Evolutionary conservation across 2,888 invertebrate species (phyloP).

Genomic region (Cataglyphis cursor): DNA sequence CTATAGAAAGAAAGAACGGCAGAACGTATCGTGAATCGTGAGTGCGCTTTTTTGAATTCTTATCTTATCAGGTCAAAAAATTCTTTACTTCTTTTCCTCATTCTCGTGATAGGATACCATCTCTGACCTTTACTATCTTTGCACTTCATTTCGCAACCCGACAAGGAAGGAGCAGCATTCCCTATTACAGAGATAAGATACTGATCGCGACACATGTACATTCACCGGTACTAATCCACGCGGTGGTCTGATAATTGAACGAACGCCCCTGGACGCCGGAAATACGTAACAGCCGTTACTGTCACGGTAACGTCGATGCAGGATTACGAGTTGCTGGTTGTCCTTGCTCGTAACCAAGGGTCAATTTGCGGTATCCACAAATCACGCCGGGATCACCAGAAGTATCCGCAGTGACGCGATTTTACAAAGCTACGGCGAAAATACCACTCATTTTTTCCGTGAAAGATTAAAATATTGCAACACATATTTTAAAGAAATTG

Average conservation of each 20-base stretch:
- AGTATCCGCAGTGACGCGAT: constrained; percentile 29
- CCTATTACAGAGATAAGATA: constrained; percentile 75
- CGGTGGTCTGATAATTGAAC: constrained; percentile 70
- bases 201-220: constrained; percentile 70
- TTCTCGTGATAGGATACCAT: constrained; percentile 31
- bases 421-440: background rate
- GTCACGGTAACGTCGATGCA: constrained; percentile 64
- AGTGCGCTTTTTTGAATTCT: constrained; percentile 72
- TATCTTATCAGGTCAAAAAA: constrained; percentile 63
- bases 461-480: background rate
- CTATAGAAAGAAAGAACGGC: constrained; percentile 24
- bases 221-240: constrained; percentile 66
- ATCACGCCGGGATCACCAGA: constrained; percentile 46
- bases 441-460: background rate
- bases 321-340: constrained; percentile 65
- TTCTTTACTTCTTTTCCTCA: constrained; percentile 41
- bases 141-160: constrained; percentile 40
- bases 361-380: constrained; percentile 50
- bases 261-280: constrained; percentile 53
- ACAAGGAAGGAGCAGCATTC: constrained; percentile 67
- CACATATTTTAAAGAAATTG: background rate
- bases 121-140: constrained; percentile 37
- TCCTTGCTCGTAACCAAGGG: constrained; percentile 57
- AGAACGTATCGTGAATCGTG: constrained; percentile 42
- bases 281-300: constrained; percentile 65